Conservation (phyloP, 1,140 invertebrate species). For the Nephila pilipes region DNA sequence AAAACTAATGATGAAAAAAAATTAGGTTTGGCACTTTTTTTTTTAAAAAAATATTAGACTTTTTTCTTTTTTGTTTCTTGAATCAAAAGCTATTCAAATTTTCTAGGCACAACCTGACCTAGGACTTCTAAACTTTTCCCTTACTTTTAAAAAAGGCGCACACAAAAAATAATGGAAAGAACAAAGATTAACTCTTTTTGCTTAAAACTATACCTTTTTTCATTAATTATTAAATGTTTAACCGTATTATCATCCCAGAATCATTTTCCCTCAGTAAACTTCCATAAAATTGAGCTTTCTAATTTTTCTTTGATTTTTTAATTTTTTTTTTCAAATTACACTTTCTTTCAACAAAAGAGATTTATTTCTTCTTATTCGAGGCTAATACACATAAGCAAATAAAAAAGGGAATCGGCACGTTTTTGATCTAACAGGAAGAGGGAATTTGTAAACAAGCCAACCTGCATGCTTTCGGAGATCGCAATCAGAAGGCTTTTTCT, state of each 20-base stretch:
- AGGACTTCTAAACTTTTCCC: too few species aligned
- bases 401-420: constrained; percentile 56
- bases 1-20: too few species aligned
- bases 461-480: constrained; percentile 48
- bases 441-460: constrained; percentile 61
- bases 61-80: too few species aligned
- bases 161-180: too few species aligned
- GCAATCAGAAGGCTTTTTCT: constrained; percentile 41
- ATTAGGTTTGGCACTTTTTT: too few species aligned
- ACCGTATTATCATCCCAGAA: neutral
- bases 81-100: too few species aligned
- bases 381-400: constrained; percentile 43
- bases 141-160: too few species aligned
- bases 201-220: neutral
- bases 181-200: too few species aligned
- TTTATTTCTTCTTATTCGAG: neutral
- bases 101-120: too few species aligned
- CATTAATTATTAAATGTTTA: neutral
- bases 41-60: too few species aligned
- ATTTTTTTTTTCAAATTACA: neutral
- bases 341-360: neutral
- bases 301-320: neutral
- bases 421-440: constrained; percentile 52
- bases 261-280: neutral
- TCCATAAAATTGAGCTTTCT: neutral